These are phyloP conservation scores for Choloepus hoffmanni DNA, from an alignment of 2,113 vertebrate species.

Conservation along the genomic window DNA sequence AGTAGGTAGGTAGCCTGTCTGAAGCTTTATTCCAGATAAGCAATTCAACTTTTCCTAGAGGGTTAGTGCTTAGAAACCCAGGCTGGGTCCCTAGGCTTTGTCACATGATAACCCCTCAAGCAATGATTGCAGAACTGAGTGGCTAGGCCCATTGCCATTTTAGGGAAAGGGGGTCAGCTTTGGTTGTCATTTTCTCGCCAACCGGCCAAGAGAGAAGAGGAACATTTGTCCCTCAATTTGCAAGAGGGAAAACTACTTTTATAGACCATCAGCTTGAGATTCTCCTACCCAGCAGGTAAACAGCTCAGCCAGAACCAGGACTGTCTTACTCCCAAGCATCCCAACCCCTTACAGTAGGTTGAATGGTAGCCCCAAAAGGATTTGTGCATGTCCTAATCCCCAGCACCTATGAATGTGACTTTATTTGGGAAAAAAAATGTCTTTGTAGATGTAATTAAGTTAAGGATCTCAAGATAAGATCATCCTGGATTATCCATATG, in stretches of 20 bases:
- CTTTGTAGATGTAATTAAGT: neutral
- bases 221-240: neutral
- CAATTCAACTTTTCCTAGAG: neutral
- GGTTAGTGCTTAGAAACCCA: neutral
- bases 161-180: neutral
- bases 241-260: neutral
- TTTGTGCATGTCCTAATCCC: neutral
- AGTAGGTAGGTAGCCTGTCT: neutral
- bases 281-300: neutral
- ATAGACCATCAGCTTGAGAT: neutral
- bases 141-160: neutral
- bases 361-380: neutral
- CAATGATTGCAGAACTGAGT: neutral
- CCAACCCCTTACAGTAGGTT: neutral
- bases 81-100: neutral
- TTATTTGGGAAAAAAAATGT: neutral
- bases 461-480: neutral
- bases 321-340: neutral
- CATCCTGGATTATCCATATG: neutral
- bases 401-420: neutral
- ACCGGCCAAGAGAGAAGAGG: neutral
- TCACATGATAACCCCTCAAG: neutral
- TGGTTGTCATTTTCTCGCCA: neutral
- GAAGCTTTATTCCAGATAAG: neutral
- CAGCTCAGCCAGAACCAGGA: neutral